Percentiles rank a stretch among this genome's conserved stretches.
phyloP scores from a whole-genome alignment of 37 sponge, comb jelly and placozoan species.

The Spongilla lacustris region DNA sequence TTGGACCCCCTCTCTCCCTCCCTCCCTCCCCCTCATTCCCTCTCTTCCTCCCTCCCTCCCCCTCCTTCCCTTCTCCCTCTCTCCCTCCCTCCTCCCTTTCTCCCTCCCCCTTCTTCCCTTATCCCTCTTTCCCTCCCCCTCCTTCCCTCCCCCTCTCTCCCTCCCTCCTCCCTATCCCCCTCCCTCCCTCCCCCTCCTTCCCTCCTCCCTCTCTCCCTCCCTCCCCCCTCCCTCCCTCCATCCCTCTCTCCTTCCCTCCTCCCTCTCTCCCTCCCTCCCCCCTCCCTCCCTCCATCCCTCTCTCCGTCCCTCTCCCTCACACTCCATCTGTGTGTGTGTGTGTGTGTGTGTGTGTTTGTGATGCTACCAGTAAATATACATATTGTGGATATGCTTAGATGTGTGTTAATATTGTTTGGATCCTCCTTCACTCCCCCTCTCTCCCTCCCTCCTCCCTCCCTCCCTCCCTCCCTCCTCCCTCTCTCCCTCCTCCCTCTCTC shows the following conservation, averaged over 20 bases:
- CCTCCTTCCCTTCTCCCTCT: neutral
- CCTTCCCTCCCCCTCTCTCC: neutral
- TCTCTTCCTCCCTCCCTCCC: neutral
- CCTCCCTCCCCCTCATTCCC: neutral
- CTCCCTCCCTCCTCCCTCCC: too few relatives aligned
- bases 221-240: neutral
- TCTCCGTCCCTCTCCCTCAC: slow-evolving; percentile 32
- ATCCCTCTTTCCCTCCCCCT: neutral
- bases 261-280: neutral
- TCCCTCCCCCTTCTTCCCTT: neutral
- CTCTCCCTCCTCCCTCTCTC: too few relatives aligned
- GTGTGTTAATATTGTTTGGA: too few relatives aligned
- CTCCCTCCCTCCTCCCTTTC: neutral
- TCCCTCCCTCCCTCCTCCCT: too few relatives aligned
- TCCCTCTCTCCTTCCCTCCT: slow-evolving; percentile 5
- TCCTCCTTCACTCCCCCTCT: too few relatives aligned
- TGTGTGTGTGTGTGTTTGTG: too few relatives aligned
- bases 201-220: neutral
- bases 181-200: too few relatives aligned
- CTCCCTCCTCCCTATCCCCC: neutral
- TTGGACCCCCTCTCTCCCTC: neutral
- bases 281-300: slow-evolving; percentile 28
- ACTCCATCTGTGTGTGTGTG: too few relatives aligned
- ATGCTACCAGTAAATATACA: too few relatives aligned
- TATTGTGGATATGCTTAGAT: too few relatives aligned